Evolutionary conservation across 2,888 invertebrate genomes (phyloP).

Genomic region (Crepidodera aurea): DNA sequence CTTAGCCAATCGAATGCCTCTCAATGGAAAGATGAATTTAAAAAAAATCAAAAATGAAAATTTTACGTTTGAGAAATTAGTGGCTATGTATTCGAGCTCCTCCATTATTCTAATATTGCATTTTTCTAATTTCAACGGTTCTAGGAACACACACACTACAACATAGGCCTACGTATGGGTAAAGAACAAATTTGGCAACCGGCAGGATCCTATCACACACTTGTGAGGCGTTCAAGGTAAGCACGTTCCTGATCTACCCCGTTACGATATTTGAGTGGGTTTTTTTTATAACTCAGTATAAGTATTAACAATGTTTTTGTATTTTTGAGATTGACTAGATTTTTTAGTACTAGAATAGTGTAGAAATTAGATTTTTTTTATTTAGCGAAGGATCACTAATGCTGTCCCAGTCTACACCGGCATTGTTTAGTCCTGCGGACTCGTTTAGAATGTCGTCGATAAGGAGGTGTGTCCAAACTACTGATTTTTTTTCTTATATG

Average conservation of each 20-base stretch:
- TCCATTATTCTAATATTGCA: too few relatives aligned
- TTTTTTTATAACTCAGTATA: background rate
- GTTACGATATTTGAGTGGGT: background rate
- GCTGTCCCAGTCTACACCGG: conserved; percentile 51
- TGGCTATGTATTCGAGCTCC: too few relatives aligned
- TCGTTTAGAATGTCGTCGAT: conserved; percentile 53
- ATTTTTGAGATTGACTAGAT: conserved; percentile 27
- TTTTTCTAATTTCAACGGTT: too few relatives aligned
- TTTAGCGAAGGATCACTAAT: conserved; percentile 53
- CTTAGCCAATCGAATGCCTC: too few relatives aligned
- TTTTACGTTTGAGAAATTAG: too few relatives aligned
- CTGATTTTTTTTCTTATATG: too few relatives aligned
- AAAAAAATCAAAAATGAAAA: too few relatives aligned
- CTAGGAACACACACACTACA: conserved; percentile 77
- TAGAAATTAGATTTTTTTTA: conserved; percentile 49
- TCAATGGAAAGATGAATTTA: too few relatives aligned
- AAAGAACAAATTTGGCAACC: conserved; percentile 72
- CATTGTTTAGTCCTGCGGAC: conserved; percentile 57
- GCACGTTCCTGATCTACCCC: too few relatives aligned
- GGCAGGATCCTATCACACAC: conserved; percentile 57
- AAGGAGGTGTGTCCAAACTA: conserved; percentile 49
- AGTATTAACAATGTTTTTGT: conserved; percentile 2
- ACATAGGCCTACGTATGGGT: conserved; percentile 71
- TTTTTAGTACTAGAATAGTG: conserved; percentile 41
- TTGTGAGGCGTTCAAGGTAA: conserved; percentile 56